Percentiles rank a stretch among this genome's conserved stretches.
These are phyloP conservation scores for Hirtodrosophila histrioides DNA, from an alignment of 2,888 invertebrate species.

Conservation along the genomic window DNA sequence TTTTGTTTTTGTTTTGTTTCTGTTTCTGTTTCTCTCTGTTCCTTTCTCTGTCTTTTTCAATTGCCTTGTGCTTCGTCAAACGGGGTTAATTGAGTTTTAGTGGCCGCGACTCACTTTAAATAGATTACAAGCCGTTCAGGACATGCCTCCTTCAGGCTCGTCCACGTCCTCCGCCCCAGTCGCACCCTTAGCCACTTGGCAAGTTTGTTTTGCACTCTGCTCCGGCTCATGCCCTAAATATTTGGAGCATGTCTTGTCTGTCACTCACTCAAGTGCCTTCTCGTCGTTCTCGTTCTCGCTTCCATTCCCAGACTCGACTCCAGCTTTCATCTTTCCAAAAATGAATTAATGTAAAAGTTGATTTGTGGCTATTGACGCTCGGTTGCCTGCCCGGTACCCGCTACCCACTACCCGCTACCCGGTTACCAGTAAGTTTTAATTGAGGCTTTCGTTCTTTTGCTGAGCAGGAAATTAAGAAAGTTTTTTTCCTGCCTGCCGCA, in stretches of 20 bases:
- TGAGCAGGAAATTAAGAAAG: conserved; percentile 70
- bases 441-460: conserved; percentile 45
- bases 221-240: conserved; percentile 54
- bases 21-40: conserved; percentile 6
- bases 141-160: background rate
- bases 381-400: conserved; percentile 36
- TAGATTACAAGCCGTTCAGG: conserved; percentile 67
- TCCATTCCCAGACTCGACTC: background rate
- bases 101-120: conserved; percentile 77
- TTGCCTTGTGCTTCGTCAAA: conserved; percentile 65
- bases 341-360: conserved; percentile 74
- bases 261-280: conserved; percentile 49
- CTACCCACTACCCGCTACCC: conserved; percentile 5
- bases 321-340: conserved; percentile 49
- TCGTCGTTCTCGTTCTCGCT: conserved; percentile 2
- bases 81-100: conserved; percentile 82
- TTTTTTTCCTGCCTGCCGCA: conserved; percentile 24
- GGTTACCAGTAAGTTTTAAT: conserved; percentile 66
- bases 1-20: conserved; percentile 14
- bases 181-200: conserved; percentile 25
- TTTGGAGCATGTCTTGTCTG: conserved; percentile 66
- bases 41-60: conserved; percentile 50
- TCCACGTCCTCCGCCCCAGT: background rate
- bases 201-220: conserved; percentile 63
- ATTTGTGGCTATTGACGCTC: conserved; percentile 75